Conservation (phyloP, 1,140 invertebrate genomes). For the Cydia amplana region DNA sequence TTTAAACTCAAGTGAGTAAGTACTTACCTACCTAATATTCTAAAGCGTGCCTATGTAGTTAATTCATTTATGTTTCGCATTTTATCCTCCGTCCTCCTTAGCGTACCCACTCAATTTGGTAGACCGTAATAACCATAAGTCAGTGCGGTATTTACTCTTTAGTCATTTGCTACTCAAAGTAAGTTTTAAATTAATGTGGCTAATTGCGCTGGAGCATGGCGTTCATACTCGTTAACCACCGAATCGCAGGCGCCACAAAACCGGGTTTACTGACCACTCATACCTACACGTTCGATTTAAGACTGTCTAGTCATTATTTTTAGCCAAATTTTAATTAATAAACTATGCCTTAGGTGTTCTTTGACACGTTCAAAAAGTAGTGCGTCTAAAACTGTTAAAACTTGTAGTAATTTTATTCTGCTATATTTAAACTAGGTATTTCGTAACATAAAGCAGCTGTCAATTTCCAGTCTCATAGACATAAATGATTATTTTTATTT, state of each 20-base stretch:
- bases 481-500: not conserved
- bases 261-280: not conserved
- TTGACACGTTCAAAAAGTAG: too few relatives aligned
- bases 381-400: too few relatives aligned
- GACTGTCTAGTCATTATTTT: not conserved
- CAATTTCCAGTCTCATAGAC: not conserved
- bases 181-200: conserved; percentile 11
- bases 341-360: too few relatives aligned
- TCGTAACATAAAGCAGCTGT: not conserved
- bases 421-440: not conserved
- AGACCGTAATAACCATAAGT: not conserved
- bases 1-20: too few relatives aligned
- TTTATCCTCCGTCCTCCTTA: too few relatives aligned
- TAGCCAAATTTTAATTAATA: too few relatives aligned
- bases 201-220: not conserved
- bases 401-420: too few relatives aligned
- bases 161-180: not conserved
- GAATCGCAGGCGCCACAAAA: not conserved
- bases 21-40: too few relatives aligned
- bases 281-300: not conserved
- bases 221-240: conserved; percentile 10
- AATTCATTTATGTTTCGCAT: too few relatives aligned
- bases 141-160: not conserved
- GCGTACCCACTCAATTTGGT: too few relatives aligned
- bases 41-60: too few relatives aligned